Base-by-base conservation (phyloP, 2,888 invertebrate genomes). In the Seladonia tumulorum region DNA sequence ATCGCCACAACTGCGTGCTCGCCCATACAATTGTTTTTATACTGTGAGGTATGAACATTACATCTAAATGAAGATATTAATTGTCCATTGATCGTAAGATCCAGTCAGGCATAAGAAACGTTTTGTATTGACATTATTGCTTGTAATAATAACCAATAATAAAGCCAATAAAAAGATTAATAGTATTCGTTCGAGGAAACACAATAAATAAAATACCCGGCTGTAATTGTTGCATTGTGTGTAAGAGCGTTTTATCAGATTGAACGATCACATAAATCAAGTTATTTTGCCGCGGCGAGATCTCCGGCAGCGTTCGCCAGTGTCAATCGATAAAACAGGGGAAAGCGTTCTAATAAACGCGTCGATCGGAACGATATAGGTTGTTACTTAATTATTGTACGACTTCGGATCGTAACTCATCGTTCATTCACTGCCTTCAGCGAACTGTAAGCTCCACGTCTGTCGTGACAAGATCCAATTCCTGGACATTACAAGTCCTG, bases 351-450 rank as follows among this genome's bases (percentile, higher is more conserved):
- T 66, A 75, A 79, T 63, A 75, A 74, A 75, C 49, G 53, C 53
- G 45, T 47, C 42, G 45, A 57, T 73, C 47, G 45, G 49, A 68
- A 66, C 60, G 45, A 63, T 79, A 73, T 49, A 70, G 75, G 57
- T 72, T 68, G 76, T 83, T 86, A 81, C 82, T 87, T 86, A 83
- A 87, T 87, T 87, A 87, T 79, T 79, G 81, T 42, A 10, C 71
- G 29, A n/a, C 71, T 60, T 57, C 18, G 18, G 22, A 45, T 29
- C 78, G 60, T 82, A 63, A 82, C 47, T 78, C 74, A 82, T 74
- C 39, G 42, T 79, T 75, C 39, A 29, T 29, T 63, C 63, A 16
- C 63, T n/a, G 72, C 73, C 35, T 35, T 73, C 73, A 49, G 72
- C 29, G 45, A 29, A 72, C 18, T 7, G 63, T 72, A 12, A 29